Evolutionary conservation across 2,888 invertebrate species (phyloP), one percentile per base, ranked within the genome.

Genomic region (Chrysodeixis includens): DNA sequence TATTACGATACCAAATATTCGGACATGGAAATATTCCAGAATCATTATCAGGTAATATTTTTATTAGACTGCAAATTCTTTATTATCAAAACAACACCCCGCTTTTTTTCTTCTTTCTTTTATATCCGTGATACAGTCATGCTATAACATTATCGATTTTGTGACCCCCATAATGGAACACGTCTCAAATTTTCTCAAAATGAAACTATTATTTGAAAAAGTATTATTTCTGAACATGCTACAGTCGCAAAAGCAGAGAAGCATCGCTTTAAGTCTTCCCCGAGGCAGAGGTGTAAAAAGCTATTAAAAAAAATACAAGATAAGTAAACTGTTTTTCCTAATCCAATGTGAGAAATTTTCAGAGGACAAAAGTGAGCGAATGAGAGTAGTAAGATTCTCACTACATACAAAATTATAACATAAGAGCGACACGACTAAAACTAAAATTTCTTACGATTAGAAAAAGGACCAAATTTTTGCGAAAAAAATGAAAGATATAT

Each of bases 1-100:
- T 56, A 49, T 16, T 6, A 18, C 56, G 53, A 69, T 64, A 3
- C 56, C 10, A 22, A 56, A 57, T 46, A 46, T 18, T 7, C 46
- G 18, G 18, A 18, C 10, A 9, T 14, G 14, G 4, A n/a, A 40
- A 3, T 26, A 26, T 26, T 26, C 26, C 26, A 26, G 6, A 26
- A 26, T 26, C 2, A 26, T 26, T 26, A 26, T n/a, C 4, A 40
- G n/a, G 40, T 5, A n/a, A 6, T n/a, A 1, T 40, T 40, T n/a
- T 40, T n/a, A n/a, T 1, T n/a, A 4, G n/a, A 40, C 6, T 40
- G 26, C 2, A 12, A 5, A 40, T 40, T 40, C 1, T 40, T 6
- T 40, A 14, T n/a, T 0, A 32, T 9, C 0, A 40, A 40, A 40
- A n/a, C 7, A 40, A 40, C 40, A 2, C 40, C n/a, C 40, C 7